phyloP scores from a whole-genome alignment of 2,113 vertebrate species.

The Argyrosomus japonicus region DNA sequence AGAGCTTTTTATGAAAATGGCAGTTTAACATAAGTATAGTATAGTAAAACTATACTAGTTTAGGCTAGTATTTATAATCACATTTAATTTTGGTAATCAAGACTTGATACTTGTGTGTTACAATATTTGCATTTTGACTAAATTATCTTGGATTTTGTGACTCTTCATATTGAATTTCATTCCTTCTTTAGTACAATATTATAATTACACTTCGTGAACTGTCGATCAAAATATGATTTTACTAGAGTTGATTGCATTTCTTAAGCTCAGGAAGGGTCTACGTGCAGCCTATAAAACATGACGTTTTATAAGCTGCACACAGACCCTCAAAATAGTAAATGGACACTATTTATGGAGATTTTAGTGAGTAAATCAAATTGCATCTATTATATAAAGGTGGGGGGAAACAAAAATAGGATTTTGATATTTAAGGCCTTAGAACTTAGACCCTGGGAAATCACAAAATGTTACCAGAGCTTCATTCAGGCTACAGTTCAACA shows the following conservation, averaged over 20 bases:
- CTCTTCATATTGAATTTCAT: background rate
- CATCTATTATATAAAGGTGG: background rate
- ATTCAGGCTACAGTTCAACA: conserved; percentile 19
- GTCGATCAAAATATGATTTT: background rate
- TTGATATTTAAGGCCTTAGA: conserved; percentile 16
- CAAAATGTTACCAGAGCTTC: conserved; percentile 11
- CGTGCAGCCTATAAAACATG: too few species aligned
- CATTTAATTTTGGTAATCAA: background rate
- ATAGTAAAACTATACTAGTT: too few species aligned
- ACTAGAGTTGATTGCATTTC: too few species aligned
- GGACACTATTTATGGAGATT: background rate
- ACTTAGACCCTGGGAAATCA: background rate
- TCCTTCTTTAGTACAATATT: background rate
- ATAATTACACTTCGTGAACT: background rate
- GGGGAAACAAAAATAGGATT: conserved; percentile 5
- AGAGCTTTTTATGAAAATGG: too few species aligned
- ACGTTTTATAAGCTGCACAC: background rate
- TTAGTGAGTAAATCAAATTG: background rate
- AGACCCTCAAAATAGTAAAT: background rate
- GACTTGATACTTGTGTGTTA: background rate
- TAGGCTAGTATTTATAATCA: background rate
- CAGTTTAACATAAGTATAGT: too few species aligned
- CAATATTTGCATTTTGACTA: background rate
- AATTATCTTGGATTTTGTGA: background rate
- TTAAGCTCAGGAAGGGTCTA: background rate